Conservation (phyloP, 2,888 invertebrate genomes). For the Melanophora roralis region DNA sequence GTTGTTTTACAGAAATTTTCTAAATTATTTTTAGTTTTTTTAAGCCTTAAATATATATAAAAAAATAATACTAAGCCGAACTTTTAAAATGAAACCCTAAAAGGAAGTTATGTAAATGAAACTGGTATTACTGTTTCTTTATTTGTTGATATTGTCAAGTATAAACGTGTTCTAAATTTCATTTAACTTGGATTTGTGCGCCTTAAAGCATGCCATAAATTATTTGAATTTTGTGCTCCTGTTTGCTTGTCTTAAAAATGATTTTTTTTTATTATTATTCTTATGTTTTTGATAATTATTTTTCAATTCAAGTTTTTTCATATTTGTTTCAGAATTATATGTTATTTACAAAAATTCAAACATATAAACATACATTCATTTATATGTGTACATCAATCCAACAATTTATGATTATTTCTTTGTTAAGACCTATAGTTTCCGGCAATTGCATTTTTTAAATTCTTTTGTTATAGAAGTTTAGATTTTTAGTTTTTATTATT, state of each 20-base stretch:
- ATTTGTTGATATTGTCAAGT: constrained; percentile 15
- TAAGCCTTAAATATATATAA: constrained; percentile 3
- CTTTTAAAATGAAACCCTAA: neutral
- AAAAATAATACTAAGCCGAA: neutral
- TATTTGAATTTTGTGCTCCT: neutral
- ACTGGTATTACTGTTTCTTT: constrained; percentile 1
- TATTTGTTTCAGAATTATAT: neutral
- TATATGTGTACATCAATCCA: neutral
- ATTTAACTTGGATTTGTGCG: constrained; percentile 23
- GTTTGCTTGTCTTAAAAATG: neutral
- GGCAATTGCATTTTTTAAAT: constrained; percentile 31
- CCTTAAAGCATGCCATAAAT: constrained; percentile 52
- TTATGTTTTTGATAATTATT: constrained; percentile 1
- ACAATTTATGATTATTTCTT: constrained; percentile 20
- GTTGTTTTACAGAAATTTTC: constrained; percentile 11
- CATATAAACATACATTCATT: neutral
- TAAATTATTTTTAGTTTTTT: constrained; percentile 8
- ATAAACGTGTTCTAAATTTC: constrained; percentile 36
- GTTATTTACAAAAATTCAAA: too few species aligned
- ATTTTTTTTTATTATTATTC: neutral
- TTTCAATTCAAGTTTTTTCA: constrained; percentile 21
- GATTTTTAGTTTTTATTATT: neutral
- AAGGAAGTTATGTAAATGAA: neutral
- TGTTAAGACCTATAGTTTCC: constrained; percentile 37
- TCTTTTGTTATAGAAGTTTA: neutral